Conservation (phyloP, 2,888 invertebrate species). For the Lasioglossum marginatum region DNA sequence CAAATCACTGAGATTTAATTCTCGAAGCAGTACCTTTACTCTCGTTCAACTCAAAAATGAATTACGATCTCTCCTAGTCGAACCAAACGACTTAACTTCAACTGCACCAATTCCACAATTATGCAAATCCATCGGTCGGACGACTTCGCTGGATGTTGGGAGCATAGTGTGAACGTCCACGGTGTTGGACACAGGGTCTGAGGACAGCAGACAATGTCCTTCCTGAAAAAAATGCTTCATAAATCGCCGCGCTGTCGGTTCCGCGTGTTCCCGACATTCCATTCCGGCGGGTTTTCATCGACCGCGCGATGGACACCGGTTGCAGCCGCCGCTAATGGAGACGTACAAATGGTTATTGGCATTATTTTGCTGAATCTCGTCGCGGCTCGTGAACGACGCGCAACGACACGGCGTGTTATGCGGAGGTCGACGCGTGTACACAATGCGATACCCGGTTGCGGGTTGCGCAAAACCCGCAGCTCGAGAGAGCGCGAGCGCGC, state of each 20-base stretch:
- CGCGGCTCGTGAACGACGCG: conserved; percentile 19
- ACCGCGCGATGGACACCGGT: conserved; percentile 36
- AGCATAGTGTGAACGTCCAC: not conserved
- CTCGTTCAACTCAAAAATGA: too few species aligned
- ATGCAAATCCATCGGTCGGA: not conserved
- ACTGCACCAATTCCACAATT: too few species aligned
- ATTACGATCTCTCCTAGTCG: too few species aligned
- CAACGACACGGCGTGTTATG: conserved; percentile 31
- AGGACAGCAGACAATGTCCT: conserved; percentile 35
- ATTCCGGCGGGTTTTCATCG: conserved; percentile 44
- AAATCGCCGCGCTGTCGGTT: conserved; percentile 48
- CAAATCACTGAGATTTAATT: too few species aligned
- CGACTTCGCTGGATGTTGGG: not conserved
- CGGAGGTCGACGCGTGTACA: conserved; percentile 37
- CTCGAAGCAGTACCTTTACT: too few species aligned
- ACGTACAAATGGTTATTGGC: conserved; percentile 56
- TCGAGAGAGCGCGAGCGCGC: not conserved
- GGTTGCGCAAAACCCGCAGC: conserved; percentile 42
- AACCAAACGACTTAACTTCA: too few species aligned
- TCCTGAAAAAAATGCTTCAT: conserved; percentile 47
- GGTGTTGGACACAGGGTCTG: not conserved
- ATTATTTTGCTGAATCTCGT: conserved; percentile 43
- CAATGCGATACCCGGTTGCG: conserved; percentile 20
- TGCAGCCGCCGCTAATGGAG: conserved; percentile 56
- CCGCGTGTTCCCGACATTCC: conserved; percentile 54